Base-by-base conservation (phyloP, 2,888 invertebrate genomes). In the Willowsia nigromaculata region DNA sequence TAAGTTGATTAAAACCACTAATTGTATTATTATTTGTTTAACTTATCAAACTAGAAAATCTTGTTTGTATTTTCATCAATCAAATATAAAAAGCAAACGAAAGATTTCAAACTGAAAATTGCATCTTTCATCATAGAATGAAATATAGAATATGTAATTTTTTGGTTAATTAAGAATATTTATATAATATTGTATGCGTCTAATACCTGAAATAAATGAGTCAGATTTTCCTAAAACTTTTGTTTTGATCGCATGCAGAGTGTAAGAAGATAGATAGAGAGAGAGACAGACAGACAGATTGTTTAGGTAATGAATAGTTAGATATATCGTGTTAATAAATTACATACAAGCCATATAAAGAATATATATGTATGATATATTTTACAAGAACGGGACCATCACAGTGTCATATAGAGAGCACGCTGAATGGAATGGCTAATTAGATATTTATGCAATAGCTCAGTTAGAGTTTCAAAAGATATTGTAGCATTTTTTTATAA, bases 191-290 rank as follows among this genome's bases (percentile, higher is more conserved):
- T 80, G 9, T 56, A 43, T 74, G 56, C 37, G 47, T 71, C 56
- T 81, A 88, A 76, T 88, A 88, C 88, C 88, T 88, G 88, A 83
- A 88, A 88, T 40, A 83, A 88, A 88, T 84, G 76, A 62, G 76
- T 88, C 88, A 78, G 83, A 83, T 40, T 84, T 84, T 88, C 84
- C 88, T 84, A 84, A 74, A 13, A 40, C 30, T 43, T 71, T 71
- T 53, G 18, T 88, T 80, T 76, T 84, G 83, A 27, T 76, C 50
- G 88, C 88, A 88, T 88, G 88, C 88, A 88, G 59, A 76, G 43
- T 80, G 81, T 83, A 82, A 82, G 81, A 30, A 65, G 15, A 56
- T 9, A 50, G 15, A 78, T 6, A 88, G 59, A 87, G 81, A 86
- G 30, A 82, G 74, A 84, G 76, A n/a, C n/a, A n/a, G n/a, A n/a